These are phyloP conservation scores for Heliconius ismenius DNA, from an alignment of 2,888 invertebrate genomes.

Conservation along the genomic window DNA sequence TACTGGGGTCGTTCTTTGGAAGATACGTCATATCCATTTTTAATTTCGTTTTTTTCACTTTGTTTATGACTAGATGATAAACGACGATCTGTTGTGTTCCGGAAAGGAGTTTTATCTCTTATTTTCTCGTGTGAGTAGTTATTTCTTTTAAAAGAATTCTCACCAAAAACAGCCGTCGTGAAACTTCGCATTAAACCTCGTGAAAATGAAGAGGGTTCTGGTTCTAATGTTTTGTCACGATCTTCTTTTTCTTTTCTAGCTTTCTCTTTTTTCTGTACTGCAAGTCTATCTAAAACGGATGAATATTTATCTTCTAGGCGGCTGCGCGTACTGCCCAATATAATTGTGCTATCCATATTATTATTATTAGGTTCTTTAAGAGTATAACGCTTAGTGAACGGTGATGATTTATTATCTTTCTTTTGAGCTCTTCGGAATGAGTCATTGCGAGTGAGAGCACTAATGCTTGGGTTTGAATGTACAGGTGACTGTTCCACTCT, in stretches of 20 bases:
- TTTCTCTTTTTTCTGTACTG: slow-evolving; percentile 81
- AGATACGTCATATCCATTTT: slow-evolving; percentile 67
- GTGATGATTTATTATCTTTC: slow-evolving; percentile 75
- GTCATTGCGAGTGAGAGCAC: slow-evolving; percentile 72
- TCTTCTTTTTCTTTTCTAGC: slow-evolving; percentile 79
- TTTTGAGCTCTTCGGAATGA: slow-evolving; percentile 75
- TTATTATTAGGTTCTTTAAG: slow-evolving; percentile 77
- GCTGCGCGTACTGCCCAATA: slow-evolving; percentile 83
- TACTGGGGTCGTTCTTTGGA: slow-evolving; percentile 60
- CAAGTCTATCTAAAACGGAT: slow-evolving; percentile 87
- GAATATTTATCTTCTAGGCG: slow-evolving; percentile 91
- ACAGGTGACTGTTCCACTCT: slow-evolving; percentile 72
- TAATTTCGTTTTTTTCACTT: slow-evolving; percentile 63
- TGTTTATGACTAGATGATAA: slow-evolving; percentile 69
- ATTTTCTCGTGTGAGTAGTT: slow-evolving; percentile 82
- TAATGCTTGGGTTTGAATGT: slow-evolving; percentile 65
- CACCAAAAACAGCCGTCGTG: slow-evolving; percentile 87
- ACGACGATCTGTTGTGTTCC: slow-evolving; percentile 75
- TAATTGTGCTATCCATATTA: slow-evolving; percentile 67
- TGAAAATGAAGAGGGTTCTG: slow-evolving; percentile 70
- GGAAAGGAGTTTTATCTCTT: slow-evolving; percentile 85
- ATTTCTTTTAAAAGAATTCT: slow-evolving; percentile 80
- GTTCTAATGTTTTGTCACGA: slow-evolving; percentile 87
- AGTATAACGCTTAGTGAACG: slow-evolving; percentile 71
- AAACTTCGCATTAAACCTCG: slow-evolving; percentile 85